Evolutionary conservation across 1,140 invertebrate species (phyloP).

Genomic region (Drosophila orosa): DNA sequence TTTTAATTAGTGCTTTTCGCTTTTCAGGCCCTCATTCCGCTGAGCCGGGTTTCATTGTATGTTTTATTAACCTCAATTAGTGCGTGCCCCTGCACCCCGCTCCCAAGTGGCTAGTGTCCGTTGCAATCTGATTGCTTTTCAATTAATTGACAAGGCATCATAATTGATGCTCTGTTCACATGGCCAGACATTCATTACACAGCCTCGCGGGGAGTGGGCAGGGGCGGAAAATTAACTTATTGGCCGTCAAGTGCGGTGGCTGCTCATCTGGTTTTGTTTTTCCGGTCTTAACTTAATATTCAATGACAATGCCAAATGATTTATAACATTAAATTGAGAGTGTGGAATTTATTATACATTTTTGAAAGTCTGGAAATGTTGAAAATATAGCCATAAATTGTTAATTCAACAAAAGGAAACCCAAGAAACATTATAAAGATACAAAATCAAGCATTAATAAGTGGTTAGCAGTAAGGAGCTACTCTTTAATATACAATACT

Average conservation of each 20-base stretch:
- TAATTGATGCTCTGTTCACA: conserved; percentile 64
- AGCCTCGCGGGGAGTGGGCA: not conserved
- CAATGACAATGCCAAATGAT: conserved; percentile 17
- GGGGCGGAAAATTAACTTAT: conserved; percentile 19
- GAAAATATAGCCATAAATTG: not conserved
- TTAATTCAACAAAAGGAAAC: not conserved
- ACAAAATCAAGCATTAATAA: not conserved
- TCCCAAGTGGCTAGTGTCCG: conserved; percentile 17
- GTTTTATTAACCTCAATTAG: conserved; percentile 71
- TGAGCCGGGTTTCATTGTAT: conserved; percentile 35
- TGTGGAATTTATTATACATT: not conserved
- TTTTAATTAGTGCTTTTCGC: conserved; percentile 19
- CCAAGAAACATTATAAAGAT: not conserved
- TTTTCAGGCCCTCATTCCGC: not conserved
- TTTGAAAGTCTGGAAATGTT: not conserved
- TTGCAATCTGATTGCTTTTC: conserved; percentile 60
- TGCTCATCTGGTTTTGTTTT: not conserved
- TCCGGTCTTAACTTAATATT: conserved; percentile 1
- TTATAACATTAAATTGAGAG: not conserved
- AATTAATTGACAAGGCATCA: conserved; percentile 73
- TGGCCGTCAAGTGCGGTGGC: conserved; percentile 19
- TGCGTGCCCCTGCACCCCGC: conserved; percentile 4
- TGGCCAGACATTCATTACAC: conserved; percentile 37
- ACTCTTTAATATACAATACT: too few relatives aligned
- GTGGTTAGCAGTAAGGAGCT: too few relatives aligned